Evolutionary conservation across 2,888 invertebrate genomes (phyloP), one percentile per base, ranked within the genome.

Genomic region (Dolichopus griseipennis): DNA sequence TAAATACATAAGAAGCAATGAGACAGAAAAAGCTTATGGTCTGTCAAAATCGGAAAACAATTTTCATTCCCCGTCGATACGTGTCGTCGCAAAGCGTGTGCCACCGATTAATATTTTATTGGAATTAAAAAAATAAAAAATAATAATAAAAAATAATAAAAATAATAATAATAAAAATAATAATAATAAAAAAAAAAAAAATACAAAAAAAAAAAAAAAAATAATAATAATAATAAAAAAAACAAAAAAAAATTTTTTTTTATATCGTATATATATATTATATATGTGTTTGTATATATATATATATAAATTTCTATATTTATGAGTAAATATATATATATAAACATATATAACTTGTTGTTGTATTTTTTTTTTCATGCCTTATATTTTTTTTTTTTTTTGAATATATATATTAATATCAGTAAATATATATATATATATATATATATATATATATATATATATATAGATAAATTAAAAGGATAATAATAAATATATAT

Each of bases 41-140:
- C 67, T 69, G 69, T 69, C 69, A 69, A 69, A 69, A 67, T 69
- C 67, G 64, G 64, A 69, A 69, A 69, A 69, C 67, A 69, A 69
- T 67, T 69, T 69, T 69, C 69, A 69, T 69, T 69, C 67, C 67
- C 69, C 67, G 69, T 69, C 69, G 69, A 69, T 67, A 67, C 68
- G 69, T 67, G 41, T 67, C 69, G 69, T 69, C 67, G 69, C 67
- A 67, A 63, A 63, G 63, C 63, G 63, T 63, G 63, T 63, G 27
- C 63, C 27, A 63, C 52, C 63, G 63, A 62, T 61, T 21, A 61
- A 22, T 62, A 27, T 63, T 63, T 63, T 63, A 27, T 63, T 52
- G 52, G 52, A 52, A 52, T 52, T 52, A 52, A 52, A 52, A 52
- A 18, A 6, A 52, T 6, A 12, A 41, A 41, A 41, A 5, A 41